Conservation (phyloP, 2,888 invertebrate genomes). For the Brachypterus glaber region DNA sequence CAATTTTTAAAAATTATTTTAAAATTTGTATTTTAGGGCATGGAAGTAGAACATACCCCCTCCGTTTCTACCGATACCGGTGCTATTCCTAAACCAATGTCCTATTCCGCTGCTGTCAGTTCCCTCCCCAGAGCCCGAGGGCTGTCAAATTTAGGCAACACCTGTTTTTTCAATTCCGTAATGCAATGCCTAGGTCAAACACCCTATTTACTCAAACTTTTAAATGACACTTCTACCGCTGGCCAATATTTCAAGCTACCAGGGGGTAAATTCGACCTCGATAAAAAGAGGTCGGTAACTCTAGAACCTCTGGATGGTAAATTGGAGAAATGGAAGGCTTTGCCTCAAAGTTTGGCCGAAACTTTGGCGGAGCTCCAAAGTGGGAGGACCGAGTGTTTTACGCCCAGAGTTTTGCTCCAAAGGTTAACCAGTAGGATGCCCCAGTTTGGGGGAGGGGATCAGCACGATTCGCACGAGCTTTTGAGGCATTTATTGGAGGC, state of each 20-base stretch:
- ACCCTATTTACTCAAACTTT: conserved; percentile 58
- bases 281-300: conserved; percentile 25
- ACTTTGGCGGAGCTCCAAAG: conserved; percentile 59
- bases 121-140: conserved; percentile 59
- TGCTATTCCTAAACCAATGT: conserved; percentile 20
- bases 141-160: conserved; percentile 85
- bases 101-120: too few relatives aligned
- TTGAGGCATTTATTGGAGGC: conserved; percentile 83
- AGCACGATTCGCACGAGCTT: conserved; percentile 95
- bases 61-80: too few relatives aligned
- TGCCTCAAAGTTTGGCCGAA: conserved; percentile 59
- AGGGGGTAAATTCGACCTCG: conserved; percentile 56
- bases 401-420: conserved; percentile 54
- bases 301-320: conserved; percentile 30
- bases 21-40: conserved; percentile 8
- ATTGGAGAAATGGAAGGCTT: conserved; percentile 57
- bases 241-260: conserved; percentile 64
- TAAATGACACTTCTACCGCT: conserved; percentile 57
- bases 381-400: conserved; percentile 54
- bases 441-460: conserved; percentile 87
- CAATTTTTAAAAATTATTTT: conserved; percentile 17
- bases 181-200: conserved; percentile 87
- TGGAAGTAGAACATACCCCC: too few relatives aligned
- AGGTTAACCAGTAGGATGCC: conserved; percentile 60
- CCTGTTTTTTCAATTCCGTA: conserved; percentile 95